A percentile compares a stretch with the other conserved stretches of the same genome.
Evolutionary conservation across 2,888 invertebrate genomes (phyloP).

Genomic region (Chydorus sphaericus): DNA sequence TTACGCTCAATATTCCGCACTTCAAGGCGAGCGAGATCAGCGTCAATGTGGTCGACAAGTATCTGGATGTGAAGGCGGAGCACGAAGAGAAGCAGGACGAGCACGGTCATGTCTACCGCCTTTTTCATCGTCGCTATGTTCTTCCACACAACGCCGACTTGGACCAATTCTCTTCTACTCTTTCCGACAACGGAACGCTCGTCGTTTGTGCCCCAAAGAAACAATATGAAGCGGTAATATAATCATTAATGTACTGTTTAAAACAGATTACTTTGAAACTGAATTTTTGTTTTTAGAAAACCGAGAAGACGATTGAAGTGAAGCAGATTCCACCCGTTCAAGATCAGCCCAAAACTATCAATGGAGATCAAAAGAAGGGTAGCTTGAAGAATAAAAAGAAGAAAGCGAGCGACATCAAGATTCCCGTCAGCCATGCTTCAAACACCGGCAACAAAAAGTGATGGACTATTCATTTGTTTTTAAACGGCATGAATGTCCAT

Average conservation of each 20-base stretch:
- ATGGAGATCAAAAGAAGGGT: background rate
- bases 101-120: background rate
- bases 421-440: background rate
- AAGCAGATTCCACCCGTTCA: background rate
- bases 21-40: constrained; percentile 1
- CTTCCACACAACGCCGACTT: background rate
- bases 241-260: background rate
- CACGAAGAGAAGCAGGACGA: background rate
- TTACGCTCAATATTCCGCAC: background rate
- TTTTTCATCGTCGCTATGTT: background rate
- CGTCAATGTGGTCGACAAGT: background rate
- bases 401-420: too few relatives aligned
- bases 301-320: background rate
- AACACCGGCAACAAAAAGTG: too few relatives aligned
- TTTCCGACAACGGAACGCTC: background rate
- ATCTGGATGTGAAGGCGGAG: background rate
- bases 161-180: background rate
- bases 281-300: too few relatives aligned
- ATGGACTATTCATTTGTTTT: too few relatives aligned
- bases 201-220: background rate
- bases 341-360: background rate
- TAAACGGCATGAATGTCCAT: too few relatives aligned
- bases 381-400: too few relatives aligned
- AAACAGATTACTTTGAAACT: background rate
- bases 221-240: background rate